Percentiles rank a stretch among this genome's conserved stretches.
phyloP scores from a whole-genome alignment of 2,113 vertebrate species.

The Jacana jacana region DNA sequence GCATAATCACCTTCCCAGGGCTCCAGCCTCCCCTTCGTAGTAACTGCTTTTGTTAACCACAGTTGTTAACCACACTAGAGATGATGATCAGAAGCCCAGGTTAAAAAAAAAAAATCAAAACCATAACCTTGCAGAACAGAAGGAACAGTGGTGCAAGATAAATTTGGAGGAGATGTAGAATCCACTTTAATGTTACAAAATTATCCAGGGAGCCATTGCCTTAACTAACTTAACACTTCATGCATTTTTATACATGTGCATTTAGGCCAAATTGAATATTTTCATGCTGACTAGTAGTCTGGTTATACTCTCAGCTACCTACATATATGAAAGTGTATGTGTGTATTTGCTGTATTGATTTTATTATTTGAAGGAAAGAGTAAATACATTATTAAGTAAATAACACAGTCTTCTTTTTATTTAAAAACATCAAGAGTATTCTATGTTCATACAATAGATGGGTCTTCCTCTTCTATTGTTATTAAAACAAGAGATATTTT shows the following conservation, averaged over 20 bases:
- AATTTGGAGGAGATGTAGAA: neutral
- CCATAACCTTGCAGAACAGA: neutral
- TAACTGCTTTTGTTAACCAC: neutral
- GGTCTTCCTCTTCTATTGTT: neutral
- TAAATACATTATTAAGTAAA: neutral
- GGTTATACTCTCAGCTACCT: neutral
- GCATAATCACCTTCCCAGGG: neutral
- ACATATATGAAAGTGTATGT: neutral
- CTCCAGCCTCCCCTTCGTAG: neutral
- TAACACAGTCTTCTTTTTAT: neutral
- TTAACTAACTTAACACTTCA: neutral
- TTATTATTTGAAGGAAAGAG: neutral
- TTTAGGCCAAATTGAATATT: neutral
- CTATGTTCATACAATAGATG: neutral
- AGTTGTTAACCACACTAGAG: neutral
- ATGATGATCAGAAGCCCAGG: fast-evolving
- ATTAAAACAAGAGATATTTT: neutral
- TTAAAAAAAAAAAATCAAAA: neutral
- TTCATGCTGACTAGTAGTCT: neutral
- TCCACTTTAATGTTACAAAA: neutral
- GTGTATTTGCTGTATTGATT: neutral
- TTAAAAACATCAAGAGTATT: neutral
- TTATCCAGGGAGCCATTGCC: neutral
- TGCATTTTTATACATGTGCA: neutral
- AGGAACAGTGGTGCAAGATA: neutral